Percentiles rank a stretch among this genome's conserved stretches.
These are phyloP conservation scores for Drosophila cracens DNA, from an alignment of 2,888 invertebrate genomes.

Conservation along the genomic window DNA sequence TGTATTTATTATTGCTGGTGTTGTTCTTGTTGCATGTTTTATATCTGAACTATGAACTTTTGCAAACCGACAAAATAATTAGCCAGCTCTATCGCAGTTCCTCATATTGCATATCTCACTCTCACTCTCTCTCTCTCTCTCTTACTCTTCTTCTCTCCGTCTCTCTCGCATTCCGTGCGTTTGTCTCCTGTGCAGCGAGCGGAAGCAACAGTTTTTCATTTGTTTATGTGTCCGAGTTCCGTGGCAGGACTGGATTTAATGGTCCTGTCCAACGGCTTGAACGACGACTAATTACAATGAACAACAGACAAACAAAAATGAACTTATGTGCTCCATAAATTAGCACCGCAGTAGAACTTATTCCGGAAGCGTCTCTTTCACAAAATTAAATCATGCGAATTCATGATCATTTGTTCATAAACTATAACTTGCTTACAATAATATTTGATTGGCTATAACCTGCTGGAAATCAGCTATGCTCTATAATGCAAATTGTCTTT, in stretches of 20 bases:
- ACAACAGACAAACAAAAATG: conserved; percentile 71
- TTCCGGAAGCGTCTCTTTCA: conserved; percentile 40
- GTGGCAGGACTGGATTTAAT: conserved; percentile 65
- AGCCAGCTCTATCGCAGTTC: conserved; percentile 48
- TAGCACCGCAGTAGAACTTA: conserved; percentile 64
- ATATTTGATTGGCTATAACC: conserved; percentile 17
- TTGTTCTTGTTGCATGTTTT: conserved; percentile 42
- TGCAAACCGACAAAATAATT: conserved; percentile 79
- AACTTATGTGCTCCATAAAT: conserved; percentile 81
- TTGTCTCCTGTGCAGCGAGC: conserved; percentile 35
- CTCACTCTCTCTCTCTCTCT: conserved; percentile 2
- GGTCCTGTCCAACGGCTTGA: conserved; percentile 71
- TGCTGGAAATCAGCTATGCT: not conserved
- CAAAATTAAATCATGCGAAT: conserved; percentile 31
- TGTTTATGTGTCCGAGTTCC: conserved; percentile 59
- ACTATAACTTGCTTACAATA: conserved; percentile 25
- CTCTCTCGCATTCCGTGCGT: not conserved
- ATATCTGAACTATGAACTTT: conserved; percentile 78
- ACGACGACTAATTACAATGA: conserved; percentile 76
- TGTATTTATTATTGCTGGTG: conserved; percentile 48
- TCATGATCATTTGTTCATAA: conserved; percentile 39
- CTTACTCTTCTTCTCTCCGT: not conserved
- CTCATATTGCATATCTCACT: not conserved
- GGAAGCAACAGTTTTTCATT: conserved; percentile 80
- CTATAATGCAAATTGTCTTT: not conserved